Conservation (phyloP, 30 jellyfish, hydroid and myxozoan genomes). For the Mastigias papua region DNA sequence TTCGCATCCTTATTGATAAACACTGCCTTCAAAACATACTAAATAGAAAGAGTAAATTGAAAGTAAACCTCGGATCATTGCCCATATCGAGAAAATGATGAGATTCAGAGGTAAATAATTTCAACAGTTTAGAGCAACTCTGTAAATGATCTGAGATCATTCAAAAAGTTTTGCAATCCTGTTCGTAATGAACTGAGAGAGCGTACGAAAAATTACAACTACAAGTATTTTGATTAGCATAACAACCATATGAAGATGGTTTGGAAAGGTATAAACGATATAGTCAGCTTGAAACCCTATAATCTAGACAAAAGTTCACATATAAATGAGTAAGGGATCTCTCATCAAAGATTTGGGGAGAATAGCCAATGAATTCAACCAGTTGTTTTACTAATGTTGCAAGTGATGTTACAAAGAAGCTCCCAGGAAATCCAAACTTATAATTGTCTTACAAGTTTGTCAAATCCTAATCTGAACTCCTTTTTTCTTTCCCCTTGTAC, state of each 20-base stretch:
- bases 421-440: slow-evolving; percentile 49
- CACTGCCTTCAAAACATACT: slow-evolving; percentile 37
- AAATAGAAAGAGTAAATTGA: neutral
- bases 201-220: neutral
- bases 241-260: neutral
- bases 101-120: slow-evolving; percentile 16
- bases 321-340: slow-evolving; percentile 5
- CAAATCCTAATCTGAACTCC: slow-evolving; percentile 28
- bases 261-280: neutral
- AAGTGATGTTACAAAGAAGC: slow-evolving; percentile 45
- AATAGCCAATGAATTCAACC: slow-evolving; percentile 54
- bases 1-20: slow-evolving; percentile 34
- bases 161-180: neutral
- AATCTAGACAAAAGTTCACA: slow-evolving; percentile 44
- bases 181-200: neutral
- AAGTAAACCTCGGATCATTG: slow-evolving; percentile 9
- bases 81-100: slow-evolving; percentile 19
- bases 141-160: neutral
- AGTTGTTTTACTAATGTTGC: slow-evolving; percentile 52
- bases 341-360: slow-evolving; percentile 7
- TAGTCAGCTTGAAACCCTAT: slow-evolving; percentile 9
- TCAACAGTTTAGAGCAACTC: slow-evolving; percentile 16
- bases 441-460: slow-evolving; percentile 15
- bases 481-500: slow-evolving; percentile 50
- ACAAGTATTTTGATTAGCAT: neutral